Evolutionary conservation across 2,113 vertebrate species (phyloP).

Genomic region (Zosterops lateralis): DNA sequence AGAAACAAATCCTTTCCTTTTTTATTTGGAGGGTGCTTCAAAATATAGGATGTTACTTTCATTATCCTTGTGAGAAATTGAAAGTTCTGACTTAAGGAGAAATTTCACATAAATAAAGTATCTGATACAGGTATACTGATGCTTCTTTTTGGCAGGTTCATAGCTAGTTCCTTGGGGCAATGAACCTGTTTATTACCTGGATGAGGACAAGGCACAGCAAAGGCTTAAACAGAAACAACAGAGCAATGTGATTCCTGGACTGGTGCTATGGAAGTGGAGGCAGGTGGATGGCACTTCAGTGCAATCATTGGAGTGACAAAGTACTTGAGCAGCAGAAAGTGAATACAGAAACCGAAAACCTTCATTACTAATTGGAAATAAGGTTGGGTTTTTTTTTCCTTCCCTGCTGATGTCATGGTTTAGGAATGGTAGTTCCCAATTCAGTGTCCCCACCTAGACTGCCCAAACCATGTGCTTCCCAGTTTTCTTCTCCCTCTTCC

Average conservation of each 20-base stretch:
- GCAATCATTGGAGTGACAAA: neutral
- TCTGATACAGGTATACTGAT: neutral
- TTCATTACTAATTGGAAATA: neutral
- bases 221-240: neutral
- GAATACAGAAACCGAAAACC: neutral
- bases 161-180: neutral
- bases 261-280: neutral
- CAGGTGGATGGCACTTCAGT: neutral
- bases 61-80: neutral
- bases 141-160: neutral
- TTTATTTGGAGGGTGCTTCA: neutral
- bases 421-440: neutral
- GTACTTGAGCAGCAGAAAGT: neutral
- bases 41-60: neutral
- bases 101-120: neutral
- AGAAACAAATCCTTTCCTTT: neutral
- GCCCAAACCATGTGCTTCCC: neutral
- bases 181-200: neutral
- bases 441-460: neutral
- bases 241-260: neutral
- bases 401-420: fast-evolving
- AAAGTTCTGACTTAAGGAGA: neutral
- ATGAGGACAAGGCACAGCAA: neutral
- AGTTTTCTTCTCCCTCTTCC: neutral
- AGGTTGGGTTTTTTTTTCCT: too few species aligned